Conservation (phyloP, 2,888 invertebrate species). For the Melangyna quadrimaculata region DNA sequence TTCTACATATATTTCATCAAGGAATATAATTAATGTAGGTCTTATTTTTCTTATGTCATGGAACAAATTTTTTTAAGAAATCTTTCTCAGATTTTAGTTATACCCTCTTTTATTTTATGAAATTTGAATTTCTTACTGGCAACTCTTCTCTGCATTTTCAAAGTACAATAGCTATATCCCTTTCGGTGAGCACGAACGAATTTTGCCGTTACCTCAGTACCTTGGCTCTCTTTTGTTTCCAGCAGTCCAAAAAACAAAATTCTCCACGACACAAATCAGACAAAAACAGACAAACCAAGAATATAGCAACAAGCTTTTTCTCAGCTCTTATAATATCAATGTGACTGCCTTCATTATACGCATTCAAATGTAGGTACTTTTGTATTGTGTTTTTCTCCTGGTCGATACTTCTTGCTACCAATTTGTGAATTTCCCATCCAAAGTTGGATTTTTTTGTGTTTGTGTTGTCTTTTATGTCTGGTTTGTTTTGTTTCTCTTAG, state of each 20-base stretch:
- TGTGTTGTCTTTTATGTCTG: constrained; percentile 2
- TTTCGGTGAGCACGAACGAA: neutral
- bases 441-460: neutral
- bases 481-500: constrained; percentile 1
- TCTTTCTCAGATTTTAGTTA: too few species aligned
- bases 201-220: neutral
- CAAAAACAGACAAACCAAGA: neutral
- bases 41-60: too few species aligned
- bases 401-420: neutral
- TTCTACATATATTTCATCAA: too few species aligned
- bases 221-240: neutral
- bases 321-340: too few species aligned
- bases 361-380: neutral
- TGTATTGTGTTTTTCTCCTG: neutral
- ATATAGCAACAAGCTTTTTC: constrained; percentile 46
- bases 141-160: neutral
- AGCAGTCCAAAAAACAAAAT: constrained; percentile 20
- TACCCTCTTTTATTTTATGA: neutral
- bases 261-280: neutral
- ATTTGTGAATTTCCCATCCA: neutral
- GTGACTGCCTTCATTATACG: neutral
- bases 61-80: too few species aligned
- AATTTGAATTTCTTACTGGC: neutral
- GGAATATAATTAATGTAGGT: too few species aligned
- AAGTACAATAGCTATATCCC: neutral